Percentiles rank a stretch among this genome's conserved stretches.
phyloP scores from a whole-genome alignment of 1,140 invertebrate genomes.

The Patella vulgata region DNA sequence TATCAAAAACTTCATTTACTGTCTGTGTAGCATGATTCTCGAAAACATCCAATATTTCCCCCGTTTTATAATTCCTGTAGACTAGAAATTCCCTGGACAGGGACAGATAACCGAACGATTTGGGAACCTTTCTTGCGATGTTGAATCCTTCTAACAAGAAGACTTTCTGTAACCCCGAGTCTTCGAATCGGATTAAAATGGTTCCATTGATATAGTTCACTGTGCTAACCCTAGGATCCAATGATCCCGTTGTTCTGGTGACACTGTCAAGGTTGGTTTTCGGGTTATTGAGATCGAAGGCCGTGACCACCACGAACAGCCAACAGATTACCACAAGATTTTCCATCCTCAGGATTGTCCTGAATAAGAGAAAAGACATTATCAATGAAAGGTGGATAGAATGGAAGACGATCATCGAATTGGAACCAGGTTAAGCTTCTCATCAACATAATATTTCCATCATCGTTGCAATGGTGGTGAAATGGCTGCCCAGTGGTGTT shows the following conservation, averaged over 20 bases:
- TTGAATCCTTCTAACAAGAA: constrained; percentile 28
- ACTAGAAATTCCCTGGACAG: constrained; percentile 37
- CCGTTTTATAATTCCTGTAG: constrained; percentile 33
- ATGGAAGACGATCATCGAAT: too few relatives aligned
- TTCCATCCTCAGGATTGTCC: too few relatives aligned
- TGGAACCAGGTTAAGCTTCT: too few relatives aligned
- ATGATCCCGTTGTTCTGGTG: constrained; percentile 16
- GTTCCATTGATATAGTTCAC: constrained; percentile 34
- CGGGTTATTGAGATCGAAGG: constrained; percentile 22
- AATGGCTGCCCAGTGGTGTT: too few relatives aligned
- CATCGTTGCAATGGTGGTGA: too few relatives aligned
- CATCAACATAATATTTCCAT: too few relatives aligned
- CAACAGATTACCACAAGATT: too few relatives aligned
- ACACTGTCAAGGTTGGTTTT: constrained; percentile 31
- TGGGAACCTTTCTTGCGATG: constrained; percentile 22
- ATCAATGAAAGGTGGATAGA: too few relatives aligned
- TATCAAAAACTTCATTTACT: constrained; percentile 36
- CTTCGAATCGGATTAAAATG: constrained; percentile 18
- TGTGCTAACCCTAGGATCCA: not conserved
- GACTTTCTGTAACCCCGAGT: constrained; percentile 2
- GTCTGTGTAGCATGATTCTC: constrained; percentile 17
- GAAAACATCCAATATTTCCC: constrained; percentile 29
- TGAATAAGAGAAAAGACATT: too few relatives aligned
- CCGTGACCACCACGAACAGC: too few relatives aligned
- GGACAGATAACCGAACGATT: constrained; percentile 29